These are phyloP conservation scores for Thalpophila matura DNA, from an alignment of 2,888 invertebrate species.

Conservation along the genomic window DNA sequence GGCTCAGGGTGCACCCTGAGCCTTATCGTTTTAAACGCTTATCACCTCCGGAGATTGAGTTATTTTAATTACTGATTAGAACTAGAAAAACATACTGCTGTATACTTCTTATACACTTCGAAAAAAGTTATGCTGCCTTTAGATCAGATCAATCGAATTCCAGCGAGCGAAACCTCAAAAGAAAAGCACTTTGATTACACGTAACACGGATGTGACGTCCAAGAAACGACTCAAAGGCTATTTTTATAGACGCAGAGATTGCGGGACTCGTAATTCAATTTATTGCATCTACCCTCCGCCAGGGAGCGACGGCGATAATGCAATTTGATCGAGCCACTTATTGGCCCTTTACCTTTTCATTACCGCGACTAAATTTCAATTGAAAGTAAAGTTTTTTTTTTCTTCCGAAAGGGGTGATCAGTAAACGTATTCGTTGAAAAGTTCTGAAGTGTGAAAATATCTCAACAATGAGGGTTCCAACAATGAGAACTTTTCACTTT, in stretches of 20 bases:
- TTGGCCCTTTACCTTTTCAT: conserved; percentile 87
- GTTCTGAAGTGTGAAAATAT: conserved; percentile 73
- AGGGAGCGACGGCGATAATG: conserved; percentile 82
- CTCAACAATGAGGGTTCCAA: conserved; percentile 72
- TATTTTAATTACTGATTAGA: not conserved
- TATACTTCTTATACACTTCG: not conserved
- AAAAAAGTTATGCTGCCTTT: conserved; percentile 11
- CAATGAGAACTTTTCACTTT: conserved; percentile 81
- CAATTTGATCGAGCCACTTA: conserved; percentile 88
- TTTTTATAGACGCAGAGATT: conserved; percentile 82
- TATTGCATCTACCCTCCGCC: conserved; percentile 79
- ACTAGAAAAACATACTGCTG: not conserved
- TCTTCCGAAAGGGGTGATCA: conserved; percentile 58
- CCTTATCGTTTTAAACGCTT: too few species aligned
- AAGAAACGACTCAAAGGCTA: conserved; percentile 72
- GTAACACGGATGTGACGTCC: conserved; percentile 60
- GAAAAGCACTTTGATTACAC: conserved; percentile 74
- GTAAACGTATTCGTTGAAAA: conserved; percentile 56
- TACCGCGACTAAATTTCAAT: conserved; percentile 78
- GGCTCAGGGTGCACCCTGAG: too few species aligned
- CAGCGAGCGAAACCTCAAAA: conserved; percentile 57
- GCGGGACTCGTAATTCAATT: conserved; percentile 84
- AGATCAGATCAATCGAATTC: conserved; percentile 53
- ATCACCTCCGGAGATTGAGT: not conserved
- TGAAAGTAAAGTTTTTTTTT: conserved; percentile 60